phyloP scores from a whole-genome alignment of 1,140 invertebrate species.

The Anthonomus grandis region DNA sequence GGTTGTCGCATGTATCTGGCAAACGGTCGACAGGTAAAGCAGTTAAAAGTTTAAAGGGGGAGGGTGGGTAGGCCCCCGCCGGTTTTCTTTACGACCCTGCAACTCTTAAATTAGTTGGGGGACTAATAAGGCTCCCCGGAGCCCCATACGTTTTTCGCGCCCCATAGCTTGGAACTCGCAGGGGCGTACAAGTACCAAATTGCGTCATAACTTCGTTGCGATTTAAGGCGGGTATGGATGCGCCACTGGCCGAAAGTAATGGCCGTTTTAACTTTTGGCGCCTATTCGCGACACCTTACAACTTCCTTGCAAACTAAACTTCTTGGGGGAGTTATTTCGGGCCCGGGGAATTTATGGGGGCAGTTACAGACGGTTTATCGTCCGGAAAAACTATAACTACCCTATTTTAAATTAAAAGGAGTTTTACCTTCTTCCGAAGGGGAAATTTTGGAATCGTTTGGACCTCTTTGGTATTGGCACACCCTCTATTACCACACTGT shows the following conservation, averaged over 20 bases:
- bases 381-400: conserved; percentile 8
- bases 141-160: conserved; percentile 7
- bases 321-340: conserved; percentile 3
- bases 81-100: conserved; percentile 41
- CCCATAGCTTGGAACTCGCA: no score
- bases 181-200: not conserved
- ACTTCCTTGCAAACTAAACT: conserved; percentile 17
- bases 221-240: not conserved
- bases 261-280: conserved; percentile 35
- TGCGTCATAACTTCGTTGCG: no score
- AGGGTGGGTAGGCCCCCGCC: conserved; percentile 28
- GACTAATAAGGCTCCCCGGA: conserved; percentile 26
- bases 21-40: conserved; percentile 27
- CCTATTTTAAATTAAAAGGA: not conserved
- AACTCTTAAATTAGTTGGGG: conserved; percentile 46
- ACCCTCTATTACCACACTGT: not conserved
- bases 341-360: conserved; percentile 16
- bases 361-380: conserved; percentile 18
- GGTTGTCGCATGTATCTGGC: conserved; percentile 19
- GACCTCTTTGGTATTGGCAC: no score
- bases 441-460: not conserved
- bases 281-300: conserved; percentile 20
- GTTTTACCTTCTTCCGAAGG: not conserved
- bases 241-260: conserved; percentile 16
- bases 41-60: conserved; percentile 32